These are phyloP conservation scores for Tyto alba DNA, from an alignment of 2,113 vertebrate species.

Conservation along the genomic window DNA sequence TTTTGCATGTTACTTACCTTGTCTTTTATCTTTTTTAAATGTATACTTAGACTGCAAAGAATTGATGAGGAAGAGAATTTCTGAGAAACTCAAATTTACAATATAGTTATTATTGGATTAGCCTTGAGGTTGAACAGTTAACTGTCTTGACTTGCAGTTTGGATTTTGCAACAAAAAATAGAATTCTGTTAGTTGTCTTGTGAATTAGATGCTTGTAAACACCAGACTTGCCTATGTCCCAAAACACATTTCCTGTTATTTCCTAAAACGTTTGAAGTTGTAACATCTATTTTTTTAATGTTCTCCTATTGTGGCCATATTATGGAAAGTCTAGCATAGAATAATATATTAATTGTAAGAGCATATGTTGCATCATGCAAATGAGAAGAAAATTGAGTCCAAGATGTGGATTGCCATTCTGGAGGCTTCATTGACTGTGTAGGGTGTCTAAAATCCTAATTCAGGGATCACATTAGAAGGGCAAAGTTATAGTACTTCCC, in stretches of 20 bases:
- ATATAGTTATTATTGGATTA: neutral
- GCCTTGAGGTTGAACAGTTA: neutral
- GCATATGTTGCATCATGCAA: neutral
- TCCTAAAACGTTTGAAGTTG: neutral
- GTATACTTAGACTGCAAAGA: neutral
- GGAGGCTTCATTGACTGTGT: neutral
- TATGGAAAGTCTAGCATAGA: neutral
- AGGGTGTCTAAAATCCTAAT: neutral
- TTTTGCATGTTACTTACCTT: neutral
- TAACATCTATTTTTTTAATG: neutral
- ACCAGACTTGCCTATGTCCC: neutral
- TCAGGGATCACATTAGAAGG: neutral
- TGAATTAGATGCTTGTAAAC: neutral
- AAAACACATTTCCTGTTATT: neutral
- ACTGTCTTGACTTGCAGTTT: neutral
- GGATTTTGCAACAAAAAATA: neutral
- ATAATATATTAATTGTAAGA: neutral
- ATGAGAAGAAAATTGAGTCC: neutral
- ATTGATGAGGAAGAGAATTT: neutral
- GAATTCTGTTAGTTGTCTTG: neutral
- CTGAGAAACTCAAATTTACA: neutral
- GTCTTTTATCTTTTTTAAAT: neutral
- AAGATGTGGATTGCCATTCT: neutral
- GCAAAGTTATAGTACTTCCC: neutral
- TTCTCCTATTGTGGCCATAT: fast-evolving